These are phyloP conservation scores for Erebia ligea DNA, from an alignment of 2,888 invertebrate genomes.

Conservation along the genomic window DNA sequence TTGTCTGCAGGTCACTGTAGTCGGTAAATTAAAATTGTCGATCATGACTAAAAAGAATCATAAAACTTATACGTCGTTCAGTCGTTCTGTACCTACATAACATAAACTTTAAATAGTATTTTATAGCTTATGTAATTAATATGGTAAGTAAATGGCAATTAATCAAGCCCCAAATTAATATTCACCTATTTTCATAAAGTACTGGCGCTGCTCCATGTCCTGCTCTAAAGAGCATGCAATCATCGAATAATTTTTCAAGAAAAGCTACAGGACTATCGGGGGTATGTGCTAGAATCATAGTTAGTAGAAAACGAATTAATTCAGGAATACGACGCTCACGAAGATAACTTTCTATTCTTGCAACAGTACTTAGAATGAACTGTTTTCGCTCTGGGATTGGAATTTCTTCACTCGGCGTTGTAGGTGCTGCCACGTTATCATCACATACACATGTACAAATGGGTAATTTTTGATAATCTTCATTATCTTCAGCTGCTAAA, in stretches of 20 bases:
- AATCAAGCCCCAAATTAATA: neutral
- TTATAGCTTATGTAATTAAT: too few relatives aligned
- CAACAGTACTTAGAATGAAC: slow-evolving; percentile 54
- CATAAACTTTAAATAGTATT: too few relatives aligned
- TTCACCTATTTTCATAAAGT: slow-evolving; percentile 65
- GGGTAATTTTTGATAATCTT: slow-evolving; percentile 37
- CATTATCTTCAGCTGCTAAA: neutral
- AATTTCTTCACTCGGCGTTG: slow-evolving; percentile 40
- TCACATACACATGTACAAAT: slow-evolving; percentile 58
- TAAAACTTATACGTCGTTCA: too few relatives aligned
- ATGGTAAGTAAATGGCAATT: neutral
- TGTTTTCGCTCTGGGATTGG: slow-evolving; percentile 56
- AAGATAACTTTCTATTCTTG: slow-evolving; percentile 66
- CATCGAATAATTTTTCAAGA: slow-evolving; percentile 61
- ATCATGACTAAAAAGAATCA: too few relatives aligned
- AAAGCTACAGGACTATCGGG: slow-evolving; percentile 55
- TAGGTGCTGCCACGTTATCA: slow-evolving; percentile 43
- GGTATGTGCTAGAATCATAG: slow-evolving; percentile 60
- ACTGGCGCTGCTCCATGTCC: slow-evolving; percentile 67
- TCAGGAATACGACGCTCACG: slow-evolving; percentile 69
- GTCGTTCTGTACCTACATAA: too few relatives aligned
- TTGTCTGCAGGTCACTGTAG: too few relatives aligned
- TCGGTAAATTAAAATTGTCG: too few relatives aligned
- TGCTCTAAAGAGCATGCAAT: slow-evolving; percentile 72
- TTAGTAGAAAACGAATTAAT: slow-evolving; percentile 64